Evolutionary conservation across 2,113 vertebrate genomes (phyloP), one percentile per base, ranked within the genome.

Genomic region (Pangasianodon gigas): DNA sequence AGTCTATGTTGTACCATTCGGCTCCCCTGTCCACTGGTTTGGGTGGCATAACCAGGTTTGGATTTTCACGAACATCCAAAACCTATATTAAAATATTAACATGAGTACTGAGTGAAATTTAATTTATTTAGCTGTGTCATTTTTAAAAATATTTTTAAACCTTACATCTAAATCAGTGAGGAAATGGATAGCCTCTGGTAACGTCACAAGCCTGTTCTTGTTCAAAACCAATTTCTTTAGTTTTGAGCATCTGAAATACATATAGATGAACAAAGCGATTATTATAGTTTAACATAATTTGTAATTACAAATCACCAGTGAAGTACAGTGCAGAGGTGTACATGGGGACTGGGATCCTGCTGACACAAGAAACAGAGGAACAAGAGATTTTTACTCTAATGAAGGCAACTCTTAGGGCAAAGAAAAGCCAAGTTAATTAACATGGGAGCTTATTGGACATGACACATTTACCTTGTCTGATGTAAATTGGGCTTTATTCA

Each of bases 1-100:
- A 99, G 95, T 99, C 98, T 0, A 99, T 99, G 96, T 99, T 99
- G 97, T 99, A 99, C 96, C 96, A 99, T 94, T 99, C 98, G 0
- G 98, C 96, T 0, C 95, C 93, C 1, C 91, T 94, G 95, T 99
- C 98, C 0, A 95, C 94, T 0, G 98, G 98, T 92, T 99, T 99
- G 0, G 98, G 98, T 0, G 98, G 98, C 98, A 99, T 99, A 94
- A 99, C 97, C 85, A 99, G 94, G 94, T 92, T 99, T 87, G 98
- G 98, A 93, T 99, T 99, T 93, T 99, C 98, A 0, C 98, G 96
- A 82, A 99, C 97, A 0, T 99, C 98, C 90, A 99, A 95, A 83
- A 99, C 91, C 98, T 99, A 93, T 10, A 48, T 32, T 89, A 32
- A 87, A 88, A 80, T 0, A 24, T 19, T 52, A 56, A 62, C 81